Conservation (phyloP, 1,140 invertebrate species). For the Ips nitidus region DNA sequence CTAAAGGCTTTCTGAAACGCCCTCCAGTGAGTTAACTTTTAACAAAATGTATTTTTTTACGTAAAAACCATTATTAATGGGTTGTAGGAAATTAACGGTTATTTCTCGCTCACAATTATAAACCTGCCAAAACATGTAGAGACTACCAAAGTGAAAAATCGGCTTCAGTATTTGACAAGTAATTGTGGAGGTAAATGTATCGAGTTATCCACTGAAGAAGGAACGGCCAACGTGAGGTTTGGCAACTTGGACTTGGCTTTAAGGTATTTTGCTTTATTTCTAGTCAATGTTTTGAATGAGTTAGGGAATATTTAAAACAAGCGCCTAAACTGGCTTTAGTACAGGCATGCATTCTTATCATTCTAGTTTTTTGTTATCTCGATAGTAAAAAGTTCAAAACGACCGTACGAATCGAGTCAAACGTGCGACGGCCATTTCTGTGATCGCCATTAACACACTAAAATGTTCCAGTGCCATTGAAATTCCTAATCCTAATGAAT, state of each 20-base stretch:
- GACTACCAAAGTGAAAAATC: conserved; percentile 56
- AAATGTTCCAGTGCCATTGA: conserved; percentile 4
- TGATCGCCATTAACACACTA: neutral
- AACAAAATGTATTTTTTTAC: neutral
- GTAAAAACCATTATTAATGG: no score
- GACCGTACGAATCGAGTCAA: no score
- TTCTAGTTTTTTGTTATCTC: no score
- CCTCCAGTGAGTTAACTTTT: no score
- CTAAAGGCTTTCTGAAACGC: conserved; percentile 35
- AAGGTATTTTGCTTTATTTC: conserved; percentile 59
- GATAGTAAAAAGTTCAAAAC: no score
- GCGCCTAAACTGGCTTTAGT: no score
- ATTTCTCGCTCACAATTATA: conserved; percentile 50
- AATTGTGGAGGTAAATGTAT: conserved; percentile 81
- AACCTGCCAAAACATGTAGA: conserved; percentile 56
- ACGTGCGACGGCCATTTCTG: no score
- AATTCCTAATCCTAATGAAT: no score
- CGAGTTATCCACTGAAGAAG: conserved; percentile 61
- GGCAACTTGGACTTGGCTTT: conserved; percentile 68
- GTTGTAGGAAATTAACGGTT: conserved; percentile 6
- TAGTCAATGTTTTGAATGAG: neutral
- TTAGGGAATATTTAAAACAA: no score
- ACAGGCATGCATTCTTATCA: no score
- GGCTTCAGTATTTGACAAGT: conserved; percentile 70
- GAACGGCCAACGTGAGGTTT: conserved; percentile 72